Conservation (phyloP, 2,113 vertebrate species). For the Burhinus bistriatus region DNA sequence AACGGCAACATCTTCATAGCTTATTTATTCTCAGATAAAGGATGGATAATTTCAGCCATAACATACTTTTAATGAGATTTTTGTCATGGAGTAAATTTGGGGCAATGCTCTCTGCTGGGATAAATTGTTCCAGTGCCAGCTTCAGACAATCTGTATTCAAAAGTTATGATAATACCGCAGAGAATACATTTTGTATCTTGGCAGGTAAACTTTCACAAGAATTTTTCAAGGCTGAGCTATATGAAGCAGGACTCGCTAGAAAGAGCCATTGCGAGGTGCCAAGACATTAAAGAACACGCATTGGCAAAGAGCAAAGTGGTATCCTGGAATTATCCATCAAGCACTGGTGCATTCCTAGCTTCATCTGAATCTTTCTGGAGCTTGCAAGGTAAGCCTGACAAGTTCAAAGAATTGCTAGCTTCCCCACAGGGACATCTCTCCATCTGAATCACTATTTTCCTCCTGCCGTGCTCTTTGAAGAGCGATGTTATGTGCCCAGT, state of each 20-base stretch:
- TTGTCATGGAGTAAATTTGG: neutral
- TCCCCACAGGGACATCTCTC: neutral
- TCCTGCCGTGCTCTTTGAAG: neutral
- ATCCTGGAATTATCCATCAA: constrained; percentile 26
- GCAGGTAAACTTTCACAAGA: neutral
- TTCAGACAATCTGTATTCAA: neutral
- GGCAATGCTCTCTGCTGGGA: neutral
- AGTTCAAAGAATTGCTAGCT: constrained; percentile 9
- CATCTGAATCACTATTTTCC: neutral
- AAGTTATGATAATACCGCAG: neutral
- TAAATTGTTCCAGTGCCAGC: neutral
- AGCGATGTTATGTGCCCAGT: neutral
- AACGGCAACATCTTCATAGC: neutral
- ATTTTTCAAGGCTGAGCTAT: neutral
- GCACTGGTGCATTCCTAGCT: neutral
- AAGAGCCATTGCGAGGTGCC: neutral
- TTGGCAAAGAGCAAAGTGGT: neutral
- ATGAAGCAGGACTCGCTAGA: neutral
- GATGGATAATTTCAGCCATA: neutral
- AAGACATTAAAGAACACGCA: constrained; percentile 3
- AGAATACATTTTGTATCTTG: neutral
- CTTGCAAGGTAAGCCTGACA: neutral
- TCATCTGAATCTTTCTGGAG: neutral
- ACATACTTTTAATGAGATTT: neutral
- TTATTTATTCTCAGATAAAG: neutral